Percentiles rank a stretch among this genome's conserved stretches.
Evolutionary conservation across 2,888 invertebrate species (phyloP).

Genomic region (Drosophila ustulata): DNA sequence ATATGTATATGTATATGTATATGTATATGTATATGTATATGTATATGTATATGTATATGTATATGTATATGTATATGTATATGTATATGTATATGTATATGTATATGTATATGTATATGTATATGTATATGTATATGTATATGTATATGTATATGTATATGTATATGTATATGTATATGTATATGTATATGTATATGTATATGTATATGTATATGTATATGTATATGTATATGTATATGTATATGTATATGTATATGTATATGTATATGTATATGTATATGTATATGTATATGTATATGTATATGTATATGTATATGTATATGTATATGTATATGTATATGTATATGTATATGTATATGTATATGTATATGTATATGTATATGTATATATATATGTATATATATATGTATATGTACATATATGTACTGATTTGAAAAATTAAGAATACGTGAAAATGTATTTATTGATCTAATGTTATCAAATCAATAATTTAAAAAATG

Average conservation of each 20-base stretch:
- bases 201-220: conserved; percentile 1
- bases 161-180: conserved; percentile 10
- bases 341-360: not conserved
- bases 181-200: conserved; percentile 4
- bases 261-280: not conserved
- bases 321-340: not conserved
- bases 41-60: conserved; percentile 11
- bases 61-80: conserved; percentile 8
- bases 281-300: not conserved
- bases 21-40: conserved; percentile 20
- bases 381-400: not conserved
- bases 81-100: conserved; percentile 22
- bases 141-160: conserved; percentile 1
- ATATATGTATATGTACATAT: not conserved
- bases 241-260: not conserved
- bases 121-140: not conserved
- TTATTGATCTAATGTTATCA: not conserved
- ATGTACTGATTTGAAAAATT: not conserved
- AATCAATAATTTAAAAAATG: no score
- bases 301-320: not conserved
- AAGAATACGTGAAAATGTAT: not conserved
- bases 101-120: conserved; percentile 3
- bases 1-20: not conserved
- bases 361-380: not conserved
- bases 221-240: not conserved